A percentile compares a stretch with the other conserved stretches of the same genome.
Conservation (phyloP, 2,888 invertebrate species). For the Mimachlamys varia region DNA sequence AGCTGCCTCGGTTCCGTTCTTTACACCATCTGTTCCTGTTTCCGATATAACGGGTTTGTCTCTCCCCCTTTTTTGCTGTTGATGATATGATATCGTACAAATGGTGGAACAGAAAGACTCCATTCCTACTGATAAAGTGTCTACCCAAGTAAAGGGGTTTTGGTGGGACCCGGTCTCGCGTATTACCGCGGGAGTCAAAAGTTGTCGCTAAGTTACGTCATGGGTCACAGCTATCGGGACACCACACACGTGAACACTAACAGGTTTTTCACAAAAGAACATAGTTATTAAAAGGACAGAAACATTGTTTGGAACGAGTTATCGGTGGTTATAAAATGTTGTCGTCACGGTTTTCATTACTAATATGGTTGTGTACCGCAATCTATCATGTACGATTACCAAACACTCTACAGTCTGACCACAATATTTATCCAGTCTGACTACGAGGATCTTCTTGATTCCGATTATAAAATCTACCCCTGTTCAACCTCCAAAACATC, state of each 20-base stretch:
- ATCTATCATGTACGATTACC: no score
- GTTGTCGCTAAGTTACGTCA: not conserved
- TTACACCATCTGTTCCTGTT: constrained; percentile 32
- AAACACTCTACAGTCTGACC: no score
- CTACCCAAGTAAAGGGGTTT: not conserved
- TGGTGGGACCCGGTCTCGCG: not conserved
- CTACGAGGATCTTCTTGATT: not conserved
- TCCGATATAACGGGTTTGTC: not conserved
- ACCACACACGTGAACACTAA: not conserved
- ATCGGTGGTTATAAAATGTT: not conserved
- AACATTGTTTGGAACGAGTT: not conserved
- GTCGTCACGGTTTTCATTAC: not conserved
- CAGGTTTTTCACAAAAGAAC: no score
- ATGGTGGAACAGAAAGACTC: not conserved
- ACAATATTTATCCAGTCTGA: not conserved
- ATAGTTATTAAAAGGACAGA: not conserved
- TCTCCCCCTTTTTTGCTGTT: not conserved
- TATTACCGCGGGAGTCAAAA: constrained; percentile 6
- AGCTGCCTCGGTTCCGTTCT: constrained; percentile 15
- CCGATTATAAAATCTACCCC: not conserved
- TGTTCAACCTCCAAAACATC: not conserved
- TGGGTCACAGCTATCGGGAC: not conserved
- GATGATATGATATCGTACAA: constrained; percentile 8
- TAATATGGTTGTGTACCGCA: not conserved
- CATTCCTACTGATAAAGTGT: constrained; percentile 1